Evolutionary conservation across 2,797 vertebrate genomes (phyloP).

Genomic region (Hapalemur alaotrensis): DNA sequence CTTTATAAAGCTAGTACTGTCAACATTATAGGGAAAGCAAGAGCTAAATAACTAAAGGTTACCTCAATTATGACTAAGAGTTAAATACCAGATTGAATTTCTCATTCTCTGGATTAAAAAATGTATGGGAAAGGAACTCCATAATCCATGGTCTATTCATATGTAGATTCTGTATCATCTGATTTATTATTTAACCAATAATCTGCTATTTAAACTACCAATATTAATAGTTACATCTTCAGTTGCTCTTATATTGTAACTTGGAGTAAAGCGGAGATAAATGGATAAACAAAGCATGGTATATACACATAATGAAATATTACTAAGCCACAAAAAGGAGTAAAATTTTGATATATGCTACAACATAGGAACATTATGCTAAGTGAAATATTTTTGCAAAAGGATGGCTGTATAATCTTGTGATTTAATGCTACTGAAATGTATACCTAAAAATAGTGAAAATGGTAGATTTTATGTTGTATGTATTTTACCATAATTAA

Average conservation of each 20-base stretch:
- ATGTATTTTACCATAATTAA: not conserved
- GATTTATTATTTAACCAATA: slow-evolving; percentile 37
- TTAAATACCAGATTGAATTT: slow-evolving; percentile 33
- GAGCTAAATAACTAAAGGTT: slow-evolving; percentile 44
- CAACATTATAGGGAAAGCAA: not conserved
- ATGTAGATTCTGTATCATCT: not conserved
- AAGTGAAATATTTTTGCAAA: not conserved
- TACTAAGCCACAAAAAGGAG: not conserved
- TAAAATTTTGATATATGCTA: not conserved
- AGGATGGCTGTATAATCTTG: not conserved
- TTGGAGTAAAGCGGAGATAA: not conserved
- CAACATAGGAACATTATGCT: not conserved
- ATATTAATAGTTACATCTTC: slow-evolving; percentile 2
- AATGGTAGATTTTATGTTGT: not conserved
- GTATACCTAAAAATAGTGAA: not conserved
- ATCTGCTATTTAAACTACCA: slow-evolving; percentile 19
- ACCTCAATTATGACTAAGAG: slow-evolving; percentile 50
- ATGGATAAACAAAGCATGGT: slow-evolving; percentile 5
- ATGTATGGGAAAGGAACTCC: not conserved
- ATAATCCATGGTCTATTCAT: not conserved
- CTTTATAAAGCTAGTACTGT: slow-evolving; percentile 29
- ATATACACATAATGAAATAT: not conserved
- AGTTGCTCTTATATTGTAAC: not conserved
- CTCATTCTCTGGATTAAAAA: slow-evolving; percentile 15
- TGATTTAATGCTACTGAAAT: not conserved